A percentile compares a stretch with the other conserved stretches of the same genome.
phyloP scores from a whole-genome alignment of 2,797 vertebrate species.

The Rhinoraja longicauda region DNA sequence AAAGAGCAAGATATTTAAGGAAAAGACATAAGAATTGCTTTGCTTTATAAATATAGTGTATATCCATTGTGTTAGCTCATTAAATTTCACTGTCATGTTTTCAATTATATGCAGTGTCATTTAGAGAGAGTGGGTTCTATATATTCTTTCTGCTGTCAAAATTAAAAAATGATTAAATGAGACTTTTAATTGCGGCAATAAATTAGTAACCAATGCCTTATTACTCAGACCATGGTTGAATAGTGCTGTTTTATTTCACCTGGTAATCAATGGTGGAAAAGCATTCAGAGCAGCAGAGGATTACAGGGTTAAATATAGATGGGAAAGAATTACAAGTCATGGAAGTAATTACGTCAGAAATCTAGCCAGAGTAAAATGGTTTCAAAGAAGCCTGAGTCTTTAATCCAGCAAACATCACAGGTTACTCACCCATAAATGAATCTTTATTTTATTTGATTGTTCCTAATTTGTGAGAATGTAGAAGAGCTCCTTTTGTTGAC shows the following conservation, averaged over 20 bases:
- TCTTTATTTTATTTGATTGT: background rate
- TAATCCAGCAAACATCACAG: background rate
- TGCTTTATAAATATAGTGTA: background rate
- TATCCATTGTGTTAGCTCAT: no score
- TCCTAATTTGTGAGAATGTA: background rate
- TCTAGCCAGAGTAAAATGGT: background rate
- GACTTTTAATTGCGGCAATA: background rate
- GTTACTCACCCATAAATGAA: background rate
- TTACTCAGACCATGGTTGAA: background rate
- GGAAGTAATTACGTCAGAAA: background rate
- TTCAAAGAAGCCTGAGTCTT: background rate
- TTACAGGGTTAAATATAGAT: background rate
- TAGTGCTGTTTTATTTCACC: background rate
- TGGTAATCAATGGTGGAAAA: background rate
- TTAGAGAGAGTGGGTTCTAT: background rate
- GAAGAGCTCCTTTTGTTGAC: no score
- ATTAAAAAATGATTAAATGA: conserved; percentile 25
- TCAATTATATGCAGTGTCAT: background rate
- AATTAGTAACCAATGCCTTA: background rate
- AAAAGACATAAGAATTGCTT: background rate
- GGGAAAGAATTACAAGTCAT: background rate
- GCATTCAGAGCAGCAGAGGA: background rate
- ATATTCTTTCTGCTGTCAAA: background rate
- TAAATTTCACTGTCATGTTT: background rate
- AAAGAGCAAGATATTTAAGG: background rate